Conservation (phyloP, 2,888 invertebrate genomes). For the Yponomeuta sedellus region DNA sequence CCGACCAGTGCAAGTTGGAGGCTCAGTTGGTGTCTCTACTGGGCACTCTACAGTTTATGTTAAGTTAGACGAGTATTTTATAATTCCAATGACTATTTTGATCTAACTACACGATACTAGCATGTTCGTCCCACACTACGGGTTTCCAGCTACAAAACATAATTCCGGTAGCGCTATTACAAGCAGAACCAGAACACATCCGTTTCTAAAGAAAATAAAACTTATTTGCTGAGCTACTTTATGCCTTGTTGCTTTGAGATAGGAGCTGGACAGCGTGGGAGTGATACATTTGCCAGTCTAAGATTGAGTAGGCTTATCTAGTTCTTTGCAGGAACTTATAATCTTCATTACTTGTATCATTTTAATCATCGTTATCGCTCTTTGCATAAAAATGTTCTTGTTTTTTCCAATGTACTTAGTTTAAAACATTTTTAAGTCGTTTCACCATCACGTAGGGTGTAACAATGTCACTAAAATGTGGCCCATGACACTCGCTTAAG, state of each 20-base stretch:
- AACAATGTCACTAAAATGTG: too few relatives aligned
- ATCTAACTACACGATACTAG: not conserved
- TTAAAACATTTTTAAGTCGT: not conserved
- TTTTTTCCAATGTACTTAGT: not conserved
- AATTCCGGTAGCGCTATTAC: constrained; percentile 13
- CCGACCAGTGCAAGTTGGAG: too few relatives aligned
- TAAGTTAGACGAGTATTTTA: not conserved
- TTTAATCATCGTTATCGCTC: not conserved
- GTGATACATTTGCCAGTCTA: not conserved
- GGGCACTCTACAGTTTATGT: too few relatives aligned
- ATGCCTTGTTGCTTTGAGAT: not conserved
- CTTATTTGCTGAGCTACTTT: not conserved
- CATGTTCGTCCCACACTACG: constrained; percentile 5
- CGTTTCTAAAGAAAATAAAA: not conserved
- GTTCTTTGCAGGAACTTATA: too few relatives aligned
- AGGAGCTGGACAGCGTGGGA: not conserved
- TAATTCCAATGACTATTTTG: not conserved
- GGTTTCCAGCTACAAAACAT: constrained; percentile 5
- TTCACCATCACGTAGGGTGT: not conserved
- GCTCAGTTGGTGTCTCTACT: too few relatives aligned
- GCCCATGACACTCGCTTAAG: too few relatives aligned
- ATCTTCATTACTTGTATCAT: too few relatives aligned
- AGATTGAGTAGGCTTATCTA: not conserved
- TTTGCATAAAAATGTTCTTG: not conserved
- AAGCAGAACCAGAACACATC: constrained; percentile 7